phyloP scores from a whole-genome alignment of 2,888 invertebrate genomes.

The Caradrina kadenii region DNA sequence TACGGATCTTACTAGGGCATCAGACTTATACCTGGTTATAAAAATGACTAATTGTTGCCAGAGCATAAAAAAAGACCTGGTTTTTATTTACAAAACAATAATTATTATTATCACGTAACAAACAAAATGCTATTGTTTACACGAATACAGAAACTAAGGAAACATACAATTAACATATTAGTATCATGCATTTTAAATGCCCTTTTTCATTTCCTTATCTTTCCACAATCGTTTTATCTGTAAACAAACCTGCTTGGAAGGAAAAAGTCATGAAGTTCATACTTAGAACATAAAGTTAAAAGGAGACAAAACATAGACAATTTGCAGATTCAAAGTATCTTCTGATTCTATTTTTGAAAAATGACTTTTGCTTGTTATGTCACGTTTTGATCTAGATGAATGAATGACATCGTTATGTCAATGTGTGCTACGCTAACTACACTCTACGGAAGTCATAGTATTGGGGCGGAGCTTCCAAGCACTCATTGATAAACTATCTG shows the following conservation, averaged over 20 bases:
- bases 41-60: background rate
- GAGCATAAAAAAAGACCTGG: background rate
- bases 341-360: background rate
- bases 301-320: background rate
- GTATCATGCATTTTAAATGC: constrained; percentile 7
- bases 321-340: background rate
- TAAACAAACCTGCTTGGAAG: background rate
- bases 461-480: constrained; percentile 41
- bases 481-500: constrained; percentile 52
- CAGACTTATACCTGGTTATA: background rate
- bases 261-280: background rate
- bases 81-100: background rate
- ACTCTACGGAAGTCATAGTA: constrained; percentile 37
- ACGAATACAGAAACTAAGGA: constrained; percentile 3
- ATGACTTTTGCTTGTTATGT: too few species aligned
- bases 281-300: background rate
- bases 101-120: background rate
- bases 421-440: constrained; percentile 13
- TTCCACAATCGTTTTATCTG: constrained; percentile 5
- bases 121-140: background rate
- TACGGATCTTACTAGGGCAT: background rate
- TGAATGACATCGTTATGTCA: constrained; percentile 2
- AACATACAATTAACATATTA: constrained; percentile 11
- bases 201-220: background rate
- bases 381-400: background rate